phyloP scores from a whole-genome alignment of 2,113 vertebrate species.

The Stegostoma tigrinum region DNA sequence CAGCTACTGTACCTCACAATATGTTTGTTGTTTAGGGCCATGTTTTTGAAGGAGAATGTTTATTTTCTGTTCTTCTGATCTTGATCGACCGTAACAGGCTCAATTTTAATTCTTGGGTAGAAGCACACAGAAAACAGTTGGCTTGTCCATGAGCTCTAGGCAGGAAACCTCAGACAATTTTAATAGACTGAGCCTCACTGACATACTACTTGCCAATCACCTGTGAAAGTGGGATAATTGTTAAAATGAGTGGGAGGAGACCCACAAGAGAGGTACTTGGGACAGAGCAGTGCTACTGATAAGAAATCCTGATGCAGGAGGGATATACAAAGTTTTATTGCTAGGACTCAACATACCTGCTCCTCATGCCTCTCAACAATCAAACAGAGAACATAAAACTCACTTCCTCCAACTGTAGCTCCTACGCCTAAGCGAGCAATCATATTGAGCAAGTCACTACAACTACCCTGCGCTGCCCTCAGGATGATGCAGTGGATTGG shows the following conservation, averaged over 20 bases:
- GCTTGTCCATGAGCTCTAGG: neutral
- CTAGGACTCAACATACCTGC: too few relatives aligned
- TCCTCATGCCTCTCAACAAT: neutral
- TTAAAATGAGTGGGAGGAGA: neutral
- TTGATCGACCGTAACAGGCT: neutral
- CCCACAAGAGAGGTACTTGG: neutral
- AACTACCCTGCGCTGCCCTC: neutral
- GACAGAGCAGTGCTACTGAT: neutral
- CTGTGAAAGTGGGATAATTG: neutral
- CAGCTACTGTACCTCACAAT: too few relatives aligned
- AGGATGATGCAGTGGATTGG: neutral
- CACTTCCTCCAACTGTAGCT: neutral
- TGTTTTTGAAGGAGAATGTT: neutral
- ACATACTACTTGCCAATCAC: neutral
- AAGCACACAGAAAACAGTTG: neutral
- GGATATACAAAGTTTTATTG: neutral
- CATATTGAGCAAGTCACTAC: neutral
- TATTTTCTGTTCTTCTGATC: neutral
- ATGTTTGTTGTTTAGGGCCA: neutral
- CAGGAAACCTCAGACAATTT: neutral
- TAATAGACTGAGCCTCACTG: neutral
- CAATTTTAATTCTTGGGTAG: neutral
- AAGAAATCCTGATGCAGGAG: neutral
- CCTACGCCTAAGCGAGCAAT: neutral
- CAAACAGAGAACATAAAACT: neutral